Conservation (phyloP, 2,888 invertebrate species). For the Atethmia centrago region DNA sequence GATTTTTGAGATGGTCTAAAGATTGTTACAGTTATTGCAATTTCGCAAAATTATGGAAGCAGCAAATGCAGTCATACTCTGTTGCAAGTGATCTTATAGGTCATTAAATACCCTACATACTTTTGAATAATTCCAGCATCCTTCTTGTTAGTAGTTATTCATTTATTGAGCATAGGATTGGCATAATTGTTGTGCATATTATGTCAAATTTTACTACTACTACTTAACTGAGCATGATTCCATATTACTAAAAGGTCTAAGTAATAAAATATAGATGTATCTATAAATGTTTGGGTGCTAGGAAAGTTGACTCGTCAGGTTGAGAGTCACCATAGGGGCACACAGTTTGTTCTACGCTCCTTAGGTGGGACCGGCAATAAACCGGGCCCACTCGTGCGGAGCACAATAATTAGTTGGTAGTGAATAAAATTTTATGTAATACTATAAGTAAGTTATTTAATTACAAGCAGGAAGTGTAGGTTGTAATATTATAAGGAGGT, state of each 20-base stretch:
- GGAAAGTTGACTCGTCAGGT: conserved; percentile 87
- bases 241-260: background rate
- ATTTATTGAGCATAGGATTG: background rate
- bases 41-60: background rate
- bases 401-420: conserved; percentile 61
- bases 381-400: conserved; percentile 82
- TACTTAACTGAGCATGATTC: background rate
- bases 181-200: background rate
- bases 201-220: background rate
- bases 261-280: background rate
- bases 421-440: background rate
- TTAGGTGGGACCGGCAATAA: conserved; percentile 70
- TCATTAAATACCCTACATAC: background rate
- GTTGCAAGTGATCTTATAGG: background rate
- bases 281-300: conserved; percentile 85
- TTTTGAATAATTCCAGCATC: background rate
- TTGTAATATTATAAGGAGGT: background rate
- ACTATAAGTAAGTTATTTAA: background rate
- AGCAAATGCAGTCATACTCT: background rate
- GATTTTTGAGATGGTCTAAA: background rate
- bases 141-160: background rate
- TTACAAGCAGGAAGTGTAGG: background rate
- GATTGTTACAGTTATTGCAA: background rate
- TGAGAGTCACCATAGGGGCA: conserved; percentile 88
- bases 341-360: conserved; percentile 82